A percentile compares a stretch with the other conserved stretches of the same genome.
phyloP scores from a whole-genome alignment of 2,888 invertebrate species.

The Amblyteles armatorius region DNA sequence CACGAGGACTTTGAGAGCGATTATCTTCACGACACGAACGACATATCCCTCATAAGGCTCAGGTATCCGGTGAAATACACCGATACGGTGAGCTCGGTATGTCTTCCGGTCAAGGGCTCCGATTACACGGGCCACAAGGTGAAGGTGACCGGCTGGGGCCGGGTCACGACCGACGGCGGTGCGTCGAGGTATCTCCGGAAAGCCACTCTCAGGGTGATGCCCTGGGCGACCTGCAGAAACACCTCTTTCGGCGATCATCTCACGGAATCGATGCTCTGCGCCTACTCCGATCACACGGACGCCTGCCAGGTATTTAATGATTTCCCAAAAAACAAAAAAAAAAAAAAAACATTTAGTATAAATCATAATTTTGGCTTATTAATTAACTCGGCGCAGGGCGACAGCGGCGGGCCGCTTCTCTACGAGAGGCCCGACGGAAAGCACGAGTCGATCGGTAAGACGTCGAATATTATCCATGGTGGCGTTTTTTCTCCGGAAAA shows the following conservation, averaged over 20 bases:
- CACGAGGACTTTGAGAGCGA: conserved; percentile 86
- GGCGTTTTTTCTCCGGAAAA: conserved; percentile 9
- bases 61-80: conserved; percentile 84
- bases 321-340: background rate
- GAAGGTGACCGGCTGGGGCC: conserved; percentile 87
- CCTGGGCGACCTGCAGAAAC: conserved; percentile 83
- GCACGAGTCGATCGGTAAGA: conserved; percentile 87
- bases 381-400: conserved; percentile 85
- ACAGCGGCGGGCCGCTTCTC: conserved; percentile 89
- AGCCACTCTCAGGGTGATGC: conserved; percentile 85
- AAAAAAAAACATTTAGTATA: background rate
- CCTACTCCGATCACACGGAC: conserved; percentile 87
- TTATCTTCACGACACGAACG: conserved; percentile 86
- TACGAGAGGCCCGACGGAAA: conserved; percentile 86
- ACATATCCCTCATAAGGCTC: conserved; percentile 87
- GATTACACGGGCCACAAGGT: conserved; percentile 84
- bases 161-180: conserved; percentile 77
- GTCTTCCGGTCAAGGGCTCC: conserved; percentile 85
- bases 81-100: conserved; percentile 85
- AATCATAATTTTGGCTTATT: background rate
- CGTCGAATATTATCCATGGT: conserved; percentile 28
- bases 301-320: conserved; percentile 87
- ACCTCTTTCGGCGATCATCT: conserved; percentile 82
- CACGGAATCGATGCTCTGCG: conserved; percentile 87
- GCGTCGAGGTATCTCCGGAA: conserved; percentile 85